Evolutionary conservation across 2,113 vertebrate genomes (phyloP), one percentile per base, ranked within the genome.

Genomic region (Motacilla tschutschensis): DNA sequence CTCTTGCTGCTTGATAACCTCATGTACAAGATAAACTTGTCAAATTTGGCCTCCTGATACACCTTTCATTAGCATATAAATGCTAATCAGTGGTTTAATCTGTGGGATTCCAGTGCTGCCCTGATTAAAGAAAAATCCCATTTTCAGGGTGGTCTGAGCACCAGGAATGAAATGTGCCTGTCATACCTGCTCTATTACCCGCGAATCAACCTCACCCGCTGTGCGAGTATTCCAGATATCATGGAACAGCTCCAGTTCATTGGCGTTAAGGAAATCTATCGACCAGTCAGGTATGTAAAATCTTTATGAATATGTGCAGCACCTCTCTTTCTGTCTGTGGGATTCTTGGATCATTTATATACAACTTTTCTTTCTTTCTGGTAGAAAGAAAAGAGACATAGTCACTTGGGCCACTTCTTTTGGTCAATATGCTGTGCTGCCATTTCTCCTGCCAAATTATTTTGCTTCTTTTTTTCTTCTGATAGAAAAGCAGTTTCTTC

Each of bases 101-200:
- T 75, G 62, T 28, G 64, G 22, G 19, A 87, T 76, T 81, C 41
- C 67, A 71, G 8, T 33, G 12, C 10, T 51, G 17, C 28, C 60
- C 83, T 92, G 57, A 79, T 65, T 85, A 55, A 94, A 71, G 48
- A 80, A 95, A 85, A 62, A 50, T 84, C 31, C 69, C 10, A 48
- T 96, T 95, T 96, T 76, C 93, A 98, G 98, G 98, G 98, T 88
- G 98, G 98, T 73, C 93, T 98, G 54, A 98, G 98, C 88, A 98
- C 98, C 55, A 97, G 97, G 81, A 98, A 97, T 94, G 98, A 98
- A 94, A 98, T 98, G 98, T 98, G 98, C 83, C 97, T 98, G 51
- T 98, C 98, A 0, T 98, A 98, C 71, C 95, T 98, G 65, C 97
- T 98, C 40, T 98, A 98, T 78, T 98, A 98, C 53, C 98, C 98